Evolutionary conservation across 2,113 vertebrate species (phyloP), one percentile per base, ranked within the genome.

Genomic region (Turdus rufiventris): DNA sequence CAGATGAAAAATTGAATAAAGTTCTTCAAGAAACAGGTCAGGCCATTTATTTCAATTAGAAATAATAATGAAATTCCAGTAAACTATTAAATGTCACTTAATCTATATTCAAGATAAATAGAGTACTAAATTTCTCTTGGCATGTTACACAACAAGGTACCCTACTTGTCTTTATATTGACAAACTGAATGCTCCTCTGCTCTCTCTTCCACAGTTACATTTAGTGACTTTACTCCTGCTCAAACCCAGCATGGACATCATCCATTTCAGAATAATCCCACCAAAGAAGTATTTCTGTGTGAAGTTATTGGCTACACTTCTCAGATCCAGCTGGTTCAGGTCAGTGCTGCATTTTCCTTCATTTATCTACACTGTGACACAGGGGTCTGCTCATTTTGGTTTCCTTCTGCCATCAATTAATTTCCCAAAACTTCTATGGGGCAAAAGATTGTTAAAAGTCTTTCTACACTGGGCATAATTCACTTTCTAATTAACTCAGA

Each of bases 1-100:
- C 36, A 90, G 84, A 90, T 50, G 31, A 88, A 91, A 95, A 94
- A 94, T 38, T 84, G 91, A 88, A 85, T 89, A 93, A 95, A 91
- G 93, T 76, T 93, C 79, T 91, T 96, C 75, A 96, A 84, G 79
- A 96, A 95, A 89, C 47, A 76, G 81, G 42, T 88, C 77, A 91
- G 92, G 90, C 73, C 91, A 97, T 97, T 97, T 96, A 96, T 97
- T 98, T 97, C 89, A 92, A 96, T 98, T 97, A 98, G 92, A 96
- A 96, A 94, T 85, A 56, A 94, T 97, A 98, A 97, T 95, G 93
- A 97, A 97, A 98, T 96, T 93, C 95, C 89, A 96, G 94, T 95
- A 97, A 97, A 96, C 93, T 97, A 96, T 97, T 96, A 98, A 97
- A 96, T 97, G 97, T 96, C 95, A 97, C 85, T 96, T 97, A 96